Evolutionary conservation across 2,888 invertebrate species (phyloP).

Genomic region (Aspidiotus destructor): DNA sequence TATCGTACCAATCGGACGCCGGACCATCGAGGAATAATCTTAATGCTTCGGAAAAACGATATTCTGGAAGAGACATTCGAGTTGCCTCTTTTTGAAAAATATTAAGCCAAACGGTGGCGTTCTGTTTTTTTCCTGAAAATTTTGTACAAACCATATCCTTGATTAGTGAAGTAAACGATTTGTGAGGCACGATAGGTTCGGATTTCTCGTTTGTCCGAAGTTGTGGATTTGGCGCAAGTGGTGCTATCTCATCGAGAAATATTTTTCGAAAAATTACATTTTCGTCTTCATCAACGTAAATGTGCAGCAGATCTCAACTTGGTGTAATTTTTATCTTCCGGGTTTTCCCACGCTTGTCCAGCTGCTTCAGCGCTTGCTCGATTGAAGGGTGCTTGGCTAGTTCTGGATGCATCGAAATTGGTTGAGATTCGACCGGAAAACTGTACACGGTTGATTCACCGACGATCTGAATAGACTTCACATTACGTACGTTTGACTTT

Average conservation of each 20-base stretch:
- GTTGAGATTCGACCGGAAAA: background rate
- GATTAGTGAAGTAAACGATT: background rate
- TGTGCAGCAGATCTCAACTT: background rate
- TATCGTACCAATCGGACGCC: too few relatives aligned
- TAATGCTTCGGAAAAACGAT: too few relatives aligned
- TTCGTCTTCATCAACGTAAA: background rate
- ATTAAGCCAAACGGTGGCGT: too few relatives aligned
- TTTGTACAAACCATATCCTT: background rate
- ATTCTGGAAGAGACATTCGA: too few relatives aligned
- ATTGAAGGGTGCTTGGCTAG: background rate
- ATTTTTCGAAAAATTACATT: background rate
- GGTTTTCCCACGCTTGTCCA: background rate
- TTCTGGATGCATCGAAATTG: background rate
- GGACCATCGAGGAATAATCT: too few relatives aligned
- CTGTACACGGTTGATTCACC: too few relatives aligned
- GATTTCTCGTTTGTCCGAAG: background rate
- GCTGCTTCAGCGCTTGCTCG: background rate
- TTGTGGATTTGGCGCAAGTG: background rate
- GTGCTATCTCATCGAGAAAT: background rate
- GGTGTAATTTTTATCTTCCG: background rate
- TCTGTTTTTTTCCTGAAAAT: background rate
- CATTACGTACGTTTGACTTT: too few relatives aligned
- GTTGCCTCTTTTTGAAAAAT: background rate
- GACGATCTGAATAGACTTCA: too few relatives aligned
- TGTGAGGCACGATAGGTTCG: background rate